Percentiles rank a stretch among this genome's conserved stretches.
Evolutionary conservation across 2,113 vertebrate species (phyloP).

Genomic region (Menidia beryllina): DNA sequence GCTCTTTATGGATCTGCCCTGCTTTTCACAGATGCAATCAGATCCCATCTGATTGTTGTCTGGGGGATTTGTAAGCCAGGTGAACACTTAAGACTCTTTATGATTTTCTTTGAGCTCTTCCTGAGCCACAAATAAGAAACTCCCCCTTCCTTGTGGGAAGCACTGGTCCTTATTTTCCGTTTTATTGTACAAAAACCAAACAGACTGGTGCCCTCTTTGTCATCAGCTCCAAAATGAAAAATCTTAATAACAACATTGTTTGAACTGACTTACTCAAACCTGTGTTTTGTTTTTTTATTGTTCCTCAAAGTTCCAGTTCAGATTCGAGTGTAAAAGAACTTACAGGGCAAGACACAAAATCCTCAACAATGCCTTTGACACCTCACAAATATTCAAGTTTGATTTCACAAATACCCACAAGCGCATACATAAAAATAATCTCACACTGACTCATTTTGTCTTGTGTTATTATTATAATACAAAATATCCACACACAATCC

Average conservation of each 20-base stretch:
- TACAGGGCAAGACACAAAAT: neutral
- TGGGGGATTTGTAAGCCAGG: too few relatives aligned
- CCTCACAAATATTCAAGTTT: neutral
- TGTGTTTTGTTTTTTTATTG: neutral
- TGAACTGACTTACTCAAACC: neutral
- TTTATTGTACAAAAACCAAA: neutral
- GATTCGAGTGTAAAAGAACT: neutral
- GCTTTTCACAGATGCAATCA: too few relatives aligned
- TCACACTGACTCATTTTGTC: neutral
- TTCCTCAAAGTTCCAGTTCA: neutral
- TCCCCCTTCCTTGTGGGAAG: too few relatives aligned
- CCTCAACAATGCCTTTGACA: neutral
- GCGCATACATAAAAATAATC: neutral
- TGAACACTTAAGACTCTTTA: too few relatives aligned
- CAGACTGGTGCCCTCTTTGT: neutral
- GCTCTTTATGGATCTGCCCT: too few relatives aligned
- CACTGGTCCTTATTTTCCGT: too few relatives aligned
- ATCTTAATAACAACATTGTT: neutral
- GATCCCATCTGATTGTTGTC: too few relatives aligned
- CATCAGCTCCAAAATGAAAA: neutral
- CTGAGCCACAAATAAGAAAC: too few relatives aligned
- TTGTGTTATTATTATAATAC: conserved; percentile 8
- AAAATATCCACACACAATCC: conserved; percentile 19
- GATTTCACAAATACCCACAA: conserved; percentile 1
- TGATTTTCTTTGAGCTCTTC: too few relatives aligned